Percentiles rank a stretch among this genome's conserved stretches.
Conservation (phyloP, 1,140 invertebrate species). For the Hycleus phaleratus region DNA sequence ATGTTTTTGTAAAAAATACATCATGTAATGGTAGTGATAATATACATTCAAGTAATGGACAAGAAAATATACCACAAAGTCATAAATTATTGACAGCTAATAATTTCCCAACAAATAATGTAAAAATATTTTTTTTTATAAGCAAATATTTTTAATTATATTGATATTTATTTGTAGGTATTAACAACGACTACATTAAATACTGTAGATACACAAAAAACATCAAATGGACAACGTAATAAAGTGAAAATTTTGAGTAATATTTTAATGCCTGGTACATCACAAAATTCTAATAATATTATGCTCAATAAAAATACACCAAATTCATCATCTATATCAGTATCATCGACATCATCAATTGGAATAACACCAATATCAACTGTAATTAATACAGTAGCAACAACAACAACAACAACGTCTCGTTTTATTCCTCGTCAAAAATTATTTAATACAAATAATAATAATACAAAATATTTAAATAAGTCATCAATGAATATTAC, state of each 20-base stretch:
- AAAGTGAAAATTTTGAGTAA: slow-evolving; percentile 40
- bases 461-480: slow-evolving; percentile 22
- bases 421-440: slow-evolving; percentile 18
- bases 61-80: slow-evolving; percentile 30
- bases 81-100: slow-evolving; percentile 36
- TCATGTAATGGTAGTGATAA: background rate
- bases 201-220: slow-evolving; percentile 17
- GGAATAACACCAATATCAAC: background rate
- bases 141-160: slow-evolving; percentile 3
- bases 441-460: slow-evolving; percentile 20
- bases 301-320: slow-evolving; percentile 26
- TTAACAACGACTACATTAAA: slow-evolving; percentile 13
- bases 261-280: slow-evolving; percentile 29
- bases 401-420: slow-evolving; percentile 2
- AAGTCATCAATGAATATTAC: slow-evolving; percentile 16
- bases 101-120: slow-evolving; percentile 34
- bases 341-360: background rate
- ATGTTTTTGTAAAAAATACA: slow-evolving; percentile 40
- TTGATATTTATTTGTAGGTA: slow-evolving; percentile 14
- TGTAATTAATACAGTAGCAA: slow-evolving; percentile 2
- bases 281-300: slow-evolving; percentile 28
- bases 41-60: background rate
- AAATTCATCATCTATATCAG: background rate
- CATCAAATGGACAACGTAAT: slow-evolving; percentile 35
- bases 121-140: slow-evolving; percentile 17